Evolutionary conservation across 1,140 invertebrate genomes (phyloP), one percentile per base, ranked within the genome.

Genomic region (Drosophila santomea): DNA sequence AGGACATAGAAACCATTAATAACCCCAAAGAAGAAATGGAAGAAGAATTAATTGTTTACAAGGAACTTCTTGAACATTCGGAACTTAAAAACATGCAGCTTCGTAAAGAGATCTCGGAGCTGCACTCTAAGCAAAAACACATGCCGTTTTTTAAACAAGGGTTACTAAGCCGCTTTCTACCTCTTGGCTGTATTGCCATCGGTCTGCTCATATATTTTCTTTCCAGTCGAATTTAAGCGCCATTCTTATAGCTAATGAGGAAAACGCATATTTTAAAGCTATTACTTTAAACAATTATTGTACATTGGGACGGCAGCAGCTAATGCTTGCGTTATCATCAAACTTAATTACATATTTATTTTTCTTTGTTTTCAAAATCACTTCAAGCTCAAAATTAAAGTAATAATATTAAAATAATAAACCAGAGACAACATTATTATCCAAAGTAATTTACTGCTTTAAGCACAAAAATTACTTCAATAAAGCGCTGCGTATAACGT

Each of bases 21-120:
- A 73, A 76, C 38, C 67, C 45, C 4, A 73, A 80, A 11, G 54
- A 88, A 20, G 73, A 89, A 56, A 78, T 68, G 1, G 91, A 92
- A 15, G 92, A 92, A 61, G 91, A 92, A 45, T 59, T 92, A 0
- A 91, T 92, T 44, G 51, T 80, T 28, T 92, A 91, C 60, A 92
- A 92, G 56, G 92, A 92, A 50, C 77, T 74, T n/a, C 67, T 91
- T 35, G 88, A 90, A 48, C 20, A 79, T 43, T 78, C 81, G 7
- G 90, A 86, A 56, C 74, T 58, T 3, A 78, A 62, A 20, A 91
- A 90, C 80, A n/a, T 91, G 6, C 48, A 80, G 14, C 66, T 92
- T 15, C 77, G 85, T 45, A 68, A 75, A 20, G 80, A 92, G 75
- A 84, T 92, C 25, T 71, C 71, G 25, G 45, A 75, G 20, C 47